Conservation (phyloP, 2,113 vertebrate species). For the Tetrax tetrax region DNA sequence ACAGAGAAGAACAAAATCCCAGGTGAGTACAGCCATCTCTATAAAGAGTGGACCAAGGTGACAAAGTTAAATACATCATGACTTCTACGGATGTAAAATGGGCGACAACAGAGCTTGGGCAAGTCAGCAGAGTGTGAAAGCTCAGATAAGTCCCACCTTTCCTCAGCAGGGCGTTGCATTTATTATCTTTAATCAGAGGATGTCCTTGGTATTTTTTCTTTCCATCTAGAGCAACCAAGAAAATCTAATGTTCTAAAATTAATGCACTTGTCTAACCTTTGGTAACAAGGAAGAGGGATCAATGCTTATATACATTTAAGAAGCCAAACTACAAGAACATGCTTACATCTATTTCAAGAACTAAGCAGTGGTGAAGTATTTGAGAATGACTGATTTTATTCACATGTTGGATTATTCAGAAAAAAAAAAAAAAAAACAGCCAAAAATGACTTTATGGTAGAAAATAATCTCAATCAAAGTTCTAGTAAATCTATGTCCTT, state of each 20-base stretch:
- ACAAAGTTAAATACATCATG: background rate
- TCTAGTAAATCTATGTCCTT: background rate
- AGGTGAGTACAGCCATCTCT: background rate
- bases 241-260: background rate
- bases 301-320: background rate
- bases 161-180: background rate
- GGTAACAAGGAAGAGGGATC: background rate
- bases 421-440: background rate
- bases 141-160: background rate
- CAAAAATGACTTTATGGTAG: background rate
- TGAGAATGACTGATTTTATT: constrained; percentile 12
- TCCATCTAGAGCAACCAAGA: background rate
- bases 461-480: background rate
- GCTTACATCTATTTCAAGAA: background rate
- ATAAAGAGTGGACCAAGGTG: background rate
- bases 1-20: background rate
- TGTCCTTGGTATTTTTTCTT: background rate
- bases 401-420: background rate
- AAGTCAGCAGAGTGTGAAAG: background rate
- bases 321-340: background rate
- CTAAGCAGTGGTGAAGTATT: background rate
- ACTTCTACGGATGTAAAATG: background rate
- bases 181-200: background rate
- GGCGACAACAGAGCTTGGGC: background rate
- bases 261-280: background rate